A percentile compares a stretch with the other conserved stretches of the same genome.
Conservation (phyloP, 2,797 vertebrate species). For the Parauchenoglanis punctatus region DNA sequence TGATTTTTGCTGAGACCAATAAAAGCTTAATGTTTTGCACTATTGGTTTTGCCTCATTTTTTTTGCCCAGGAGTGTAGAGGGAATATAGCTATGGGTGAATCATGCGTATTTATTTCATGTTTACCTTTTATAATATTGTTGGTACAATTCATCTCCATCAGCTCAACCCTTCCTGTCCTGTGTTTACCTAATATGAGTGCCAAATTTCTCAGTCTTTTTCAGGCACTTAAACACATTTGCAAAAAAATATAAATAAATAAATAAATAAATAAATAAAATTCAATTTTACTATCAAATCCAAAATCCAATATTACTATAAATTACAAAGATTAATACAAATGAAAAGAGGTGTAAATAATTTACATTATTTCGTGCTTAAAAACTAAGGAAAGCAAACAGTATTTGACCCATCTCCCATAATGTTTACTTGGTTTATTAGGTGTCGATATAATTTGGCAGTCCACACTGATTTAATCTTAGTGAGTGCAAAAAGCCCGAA, state of each 20-base stretch:
- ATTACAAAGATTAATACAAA: neutral
- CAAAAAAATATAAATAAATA: neutral
- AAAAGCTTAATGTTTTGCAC: no score
- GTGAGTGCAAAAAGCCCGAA: neutral
- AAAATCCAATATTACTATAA: neutral
- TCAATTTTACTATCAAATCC: neutral
- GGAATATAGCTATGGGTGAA: neutral
- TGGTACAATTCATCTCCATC: neutral
- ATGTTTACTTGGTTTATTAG: slow-evolving; percentile 14
- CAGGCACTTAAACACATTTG: neutral
- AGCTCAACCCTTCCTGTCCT: no score
- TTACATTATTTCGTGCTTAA: neutral
- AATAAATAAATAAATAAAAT: neutral
- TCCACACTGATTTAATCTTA: neutral
- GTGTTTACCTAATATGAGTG: no score
- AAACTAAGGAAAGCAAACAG: neutral
- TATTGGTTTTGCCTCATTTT: no score
- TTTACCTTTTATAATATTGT: neutral
- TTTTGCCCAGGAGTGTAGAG: neutral
- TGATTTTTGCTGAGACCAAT: no score
- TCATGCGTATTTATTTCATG: neutral
- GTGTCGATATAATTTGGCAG: neutral
- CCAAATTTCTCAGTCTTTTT: neutral
- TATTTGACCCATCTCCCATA: neutral
- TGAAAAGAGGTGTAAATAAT: neutral